Conservation (phyloP, 2,113 vertebrate genomes). For the Apteryx mantelli region DNA sequence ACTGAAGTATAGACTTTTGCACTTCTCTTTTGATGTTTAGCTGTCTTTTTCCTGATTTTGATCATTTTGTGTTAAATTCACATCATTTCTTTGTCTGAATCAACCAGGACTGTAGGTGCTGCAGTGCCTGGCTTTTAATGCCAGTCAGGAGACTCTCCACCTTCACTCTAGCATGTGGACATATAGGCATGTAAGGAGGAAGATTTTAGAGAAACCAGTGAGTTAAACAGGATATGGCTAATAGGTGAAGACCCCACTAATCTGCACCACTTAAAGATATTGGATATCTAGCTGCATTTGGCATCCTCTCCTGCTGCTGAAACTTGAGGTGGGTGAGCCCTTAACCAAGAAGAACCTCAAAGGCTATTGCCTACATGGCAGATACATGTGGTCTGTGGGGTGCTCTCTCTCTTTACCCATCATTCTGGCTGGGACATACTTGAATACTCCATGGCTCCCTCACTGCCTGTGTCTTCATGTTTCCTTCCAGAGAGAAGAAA, state of each 20-base stretch:
- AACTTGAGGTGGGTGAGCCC: neutral
- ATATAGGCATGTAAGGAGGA: neutral
- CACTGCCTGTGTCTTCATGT: neutral
- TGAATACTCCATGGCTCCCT: neutral
- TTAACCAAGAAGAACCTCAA: neutral
- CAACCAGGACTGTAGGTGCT: neutral
- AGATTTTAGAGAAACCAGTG: neutral
- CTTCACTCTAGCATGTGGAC: neutral
- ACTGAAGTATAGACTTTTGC: neutral
- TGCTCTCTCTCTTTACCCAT: neutral
- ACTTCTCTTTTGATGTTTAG: neutral
- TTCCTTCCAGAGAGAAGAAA: neutral
- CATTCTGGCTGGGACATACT: neutral
- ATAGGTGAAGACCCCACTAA: rapidly evolving
- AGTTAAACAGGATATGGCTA: neutral
- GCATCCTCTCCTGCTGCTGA: neutral
- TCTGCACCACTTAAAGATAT: neutral
- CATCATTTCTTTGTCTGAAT: neutral
- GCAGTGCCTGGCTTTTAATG: neutral
- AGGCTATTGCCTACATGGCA: neutral
- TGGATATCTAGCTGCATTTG: neutral
- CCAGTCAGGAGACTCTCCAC: neutral
- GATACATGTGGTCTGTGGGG: neutral
- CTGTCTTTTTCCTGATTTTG: neutral
- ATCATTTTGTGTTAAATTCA: neutral